Conservation (phyloP, 2,888 invertebrate species). For the Sclerodermus sp. region DNA sequence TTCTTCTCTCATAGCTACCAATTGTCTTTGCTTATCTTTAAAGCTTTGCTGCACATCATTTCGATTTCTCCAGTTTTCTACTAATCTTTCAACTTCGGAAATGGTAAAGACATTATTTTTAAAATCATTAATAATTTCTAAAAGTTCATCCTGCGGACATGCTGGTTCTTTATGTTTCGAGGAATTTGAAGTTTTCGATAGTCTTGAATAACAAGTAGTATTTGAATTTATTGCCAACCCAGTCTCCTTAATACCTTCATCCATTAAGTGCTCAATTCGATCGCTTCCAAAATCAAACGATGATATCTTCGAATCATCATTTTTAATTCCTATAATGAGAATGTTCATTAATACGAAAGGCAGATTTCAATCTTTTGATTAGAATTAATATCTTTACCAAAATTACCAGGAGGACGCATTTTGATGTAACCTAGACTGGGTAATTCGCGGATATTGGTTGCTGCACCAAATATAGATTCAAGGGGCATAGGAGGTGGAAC, state of each 20-base stretch:
- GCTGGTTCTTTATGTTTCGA: slow-evolving; percentile 43
- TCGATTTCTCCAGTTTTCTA: slow-evolving; percentile 83
- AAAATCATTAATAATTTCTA: slow-evolving; percentile 85
- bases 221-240: too few species aligned
- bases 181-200: slow-evolving; percentile 12
- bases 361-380: too few species aligned
- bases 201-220: background rate
- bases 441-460: slow-evolving; percentile 39
- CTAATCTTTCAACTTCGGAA: slow-evolving; percentile 80
- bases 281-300: too few species aligned
- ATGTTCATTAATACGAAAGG: too few species aligned
- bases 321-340: too few species aligned
- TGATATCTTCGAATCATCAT: too few species aligned
- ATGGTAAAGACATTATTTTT: slow-evolving; percentile 87
- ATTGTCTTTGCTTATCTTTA: slow-evolving; percentile 81
- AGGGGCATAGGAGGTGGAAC: slow-evolving; percentile 45
- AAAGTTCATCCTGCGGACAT: slow-evolving; percentile 71
- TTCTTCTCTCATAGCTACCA: slow-evolving; percentile 77
- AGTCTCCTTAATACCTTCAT: too few species aligned
- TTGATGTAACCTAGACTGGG: slow-evolving; percentile 57
- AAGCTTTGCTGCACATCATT: slow-evolving; percentile 86
- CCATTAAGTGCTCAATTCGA: too few species aligned
- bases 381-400: too few species aligned
- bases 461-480: slow-evolving; percentile 14
- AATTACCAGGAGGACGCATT: slow-evolving; percentile 58